phyloP scores from a whole-genome alignment of 2,113 vertebrate genomes.

The Cygnus buccinator region DNA sequence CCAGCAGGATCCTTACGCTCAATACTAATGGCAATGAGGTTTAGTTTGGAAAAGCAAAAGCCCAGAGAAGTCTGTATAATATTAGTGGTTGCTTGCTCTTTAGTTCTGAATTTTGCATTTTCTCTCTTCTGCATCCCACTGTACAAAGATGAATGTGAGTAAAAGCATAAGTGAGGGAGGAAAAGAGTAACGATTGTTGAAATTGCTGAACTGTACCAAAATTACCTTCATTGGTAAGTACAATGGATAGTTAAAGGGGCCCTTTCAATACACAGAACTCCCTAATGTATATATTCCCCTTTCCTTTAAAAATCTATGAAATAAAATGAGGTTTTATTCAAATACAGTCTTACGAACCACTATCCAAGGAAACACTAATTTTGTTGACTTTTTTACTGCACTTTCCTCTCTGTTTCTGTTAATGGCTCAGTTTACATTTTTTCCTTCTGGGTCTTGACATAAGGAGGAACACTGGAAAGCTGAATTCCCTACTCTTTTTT shows the following conservation, averaged over 20 bases:
- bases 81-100: neutral
- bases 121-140: neutral
- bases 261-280: neutral
- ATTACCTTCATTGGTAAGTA: neutral
- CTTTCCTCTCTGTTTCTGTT: neutral
- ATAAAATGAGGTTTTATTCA: neutral
- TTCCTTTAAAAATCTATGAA: neutral
- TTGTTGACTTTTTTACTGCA: neutral
- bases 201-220: neutral
- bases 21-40: slow-evolving; percentile 8
- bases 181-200: neutral
- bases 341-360: neutral
- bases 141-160: neutral
- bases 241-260: neutral
- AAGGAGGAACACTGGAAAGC: neutral
- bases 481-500: neutral
- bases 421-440: neutral
- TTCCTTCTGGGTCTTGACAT: neutral
- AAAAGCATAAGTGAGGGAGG: neutral
- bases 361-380: neutral
- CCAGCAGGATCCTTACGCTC: slow-evolving; percentile 25
- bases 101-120: neutral
- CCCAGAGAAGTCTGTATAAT: neutral
- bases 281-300: neutral
- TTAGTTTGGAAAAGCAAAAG: slow-evolving; percentile 35